Conservation (phyloP, 2,797 vertebrate species). For the Pelochelys cantorii region DNA sequence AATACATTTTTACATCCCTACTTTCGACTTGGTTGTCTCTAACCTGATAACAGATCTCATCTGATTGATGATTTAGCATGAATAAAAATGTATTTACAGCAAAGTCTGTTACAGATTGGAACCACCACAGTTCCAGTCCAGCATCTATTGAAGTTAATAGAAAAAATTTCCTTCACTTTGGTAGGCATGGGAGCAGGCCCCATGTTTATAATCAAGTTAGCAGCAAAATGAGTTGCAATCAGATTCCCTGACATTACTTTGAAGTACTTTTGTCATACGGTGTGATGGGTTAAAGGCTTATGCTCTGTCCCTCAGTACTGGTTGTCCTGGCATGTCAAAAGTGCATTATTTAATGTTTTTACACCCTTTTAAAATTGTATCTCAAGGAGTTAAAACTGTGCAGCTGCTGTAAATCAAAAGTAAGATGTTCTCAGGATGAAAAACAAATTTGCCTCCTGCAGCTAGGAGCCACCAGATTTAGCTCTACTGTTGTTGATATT, state of each 20-base stretch:
- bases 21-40: not conserved
- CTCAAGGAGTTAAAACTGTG: slow-evolving; percentile 3
- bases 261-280: not conserved
- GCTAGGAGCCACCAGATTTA: slow-evolving; percentile 7
- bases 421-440: slow-evolving; percentile 32
- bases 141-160: fast-evolving
- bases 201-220: not conserved
- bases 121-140: fast-evolving
- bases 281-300: not conserved
- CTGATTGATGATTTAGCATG: not conserved
- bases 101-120: not conserved
- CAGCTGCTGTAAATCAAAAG: slow-evolving; percentile 24
- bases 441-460: slow-evolving; percentile 4
- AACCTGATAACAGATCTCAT: not conserved
- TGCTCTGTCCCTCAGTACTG: not conserved
- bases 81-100: not conserved
- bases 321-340: not conserved
- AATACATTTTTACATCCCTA: not conserved
- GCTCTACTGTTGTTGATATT: not conserved
- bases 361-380: not conserved
- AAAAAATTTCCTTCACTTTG: not conserved
- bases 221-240: not conserved
- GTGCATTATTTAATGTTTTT: fast-evolving
- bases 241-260: not conserved
- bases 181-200: fast-evolving